Base-by-base conservation (phyloP, 2,888 invertebrate genomes). In the Drosophila paramelanica region DNA sequence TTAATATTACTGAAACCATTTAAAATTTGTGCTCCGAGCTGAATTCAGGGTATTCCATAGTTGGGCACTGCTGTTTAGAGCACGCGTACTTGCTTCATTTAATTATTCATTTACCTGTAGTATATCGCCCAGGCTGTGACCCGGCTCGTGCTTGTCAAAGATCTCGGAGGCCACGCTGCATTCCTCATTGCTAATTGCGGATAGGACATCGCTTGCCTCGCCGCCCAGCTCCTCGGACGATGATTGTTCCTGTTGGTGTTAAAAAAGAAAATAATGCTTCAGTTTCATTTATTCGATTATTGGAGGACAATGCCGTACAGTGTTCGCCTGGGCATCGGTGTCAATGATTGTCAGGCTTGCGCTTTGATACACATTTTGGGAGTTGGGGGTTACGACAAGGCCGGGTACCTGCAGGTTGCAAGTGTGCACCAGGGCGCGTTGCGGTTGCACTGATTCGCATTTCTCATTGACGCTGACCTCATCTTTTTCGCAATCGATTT, bases 161-260 rank as follows among this genome's bases (percentile, higher is more conserved):
- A 95, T 94, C 90, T 96, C 96, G 3, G 95, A 95, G 57, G 94
- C 94, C 79, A 96, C 93, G 91, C 95, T 96, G 89, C 94, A 95
- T 90, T 96, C 95, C 83, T 95, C 96, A 89, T 95, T 95, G 91
- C 95, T 95, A 33, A 94, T 93, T 14, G 93, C 94, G 1, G 94
- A 94, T 3, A 94, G 93, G 75, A 95, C 94, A 90, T 95, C 95
- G 73, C 93, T 93, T 0, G 91, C 91, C 66, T 93, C 93, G 1
- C 87, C 90, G 0, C 81, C 89, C 25, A 89, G 23, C 13, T 92
- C 92, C 5, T 93, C 92, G 0, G 90, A 90, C 0, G 91, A 91
- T 27, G 92, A 90, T 77, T 92, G 87, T 53, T 92, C 90, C 93
- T 93, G 66, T 20, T 78, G 39, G 8, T 20, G 14, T 36, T 36